phyloP scores from a whole-genome alignment of 2,797 vertebrate species.

The Parambassis ranga region DNA sequence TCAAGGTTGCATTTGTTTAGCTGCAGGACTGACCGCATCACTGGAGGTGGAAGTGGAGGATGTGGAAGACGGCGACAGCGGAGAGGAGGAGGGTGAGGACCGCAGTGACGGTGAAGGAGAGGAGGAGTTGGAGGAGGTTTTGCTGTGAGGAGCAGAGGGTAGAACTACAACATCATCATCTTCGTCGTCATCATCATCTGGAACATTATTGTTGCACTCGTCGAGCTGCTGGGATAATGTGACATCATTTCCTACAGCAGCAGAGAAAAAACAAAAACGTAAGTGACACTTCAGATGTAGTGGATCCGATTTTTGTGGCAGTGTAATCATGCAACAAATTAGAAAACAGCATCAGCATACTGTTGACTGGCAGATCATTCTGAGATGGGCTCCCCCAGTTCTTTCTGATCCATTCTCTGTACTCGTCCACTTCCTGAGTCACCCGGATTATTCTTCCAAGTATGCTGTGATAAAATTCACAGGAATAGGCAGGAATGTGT shows the following conservation, averaged over 20 bases:
- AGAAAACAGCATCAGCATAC: conserved; percentile 68
- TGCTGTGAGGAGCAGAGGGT: conserved; percentile 85
- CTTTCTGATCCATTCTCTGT: conserved; percentile 95
- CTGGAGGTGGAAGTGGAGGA: conserved; percentile 93
- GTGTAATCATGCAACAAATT: not conserved
- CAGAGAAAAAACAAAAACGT: not conserved
- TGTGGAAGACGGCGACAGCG: conserved; percentile 88
- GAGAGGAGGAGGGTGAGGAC: conserved; percentile 90
- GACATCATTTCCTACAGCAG: conserved; percentile 86
- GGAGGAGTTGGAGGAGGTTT: conserved; percentile 94
- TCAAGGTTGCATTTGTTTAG: not conserved
- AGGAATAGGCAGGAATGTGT: too few species aligned
- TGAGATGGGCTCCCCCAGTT: conserved; percentile 89
- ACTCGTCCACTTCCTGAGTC: conserved; percentile 93
- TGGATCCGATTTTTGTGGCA: not conserved
- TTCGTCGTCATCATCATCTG: conserved; percentile 76
- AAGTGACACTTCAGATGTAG: not conserved
- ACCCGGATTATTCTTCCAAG: conserved; percentile 96
- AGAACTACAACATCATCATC: conserved; percentile 66
- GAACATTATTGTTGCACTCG: conserved; percentile 95
- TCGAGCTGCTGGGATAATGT: conserved; percentile 91
- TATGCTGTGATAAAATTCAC: conserved; percentile 79
- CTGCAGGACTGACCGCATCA: conserved; percentile 86
- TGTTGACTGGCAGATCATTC: conserved; percentile 86
- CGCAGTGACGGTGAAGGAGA: conserved; percentile 90